Base-by-base conservation (phyloP, 2,888 invertebrate genomes). In the Agrotis puta region DNA sequence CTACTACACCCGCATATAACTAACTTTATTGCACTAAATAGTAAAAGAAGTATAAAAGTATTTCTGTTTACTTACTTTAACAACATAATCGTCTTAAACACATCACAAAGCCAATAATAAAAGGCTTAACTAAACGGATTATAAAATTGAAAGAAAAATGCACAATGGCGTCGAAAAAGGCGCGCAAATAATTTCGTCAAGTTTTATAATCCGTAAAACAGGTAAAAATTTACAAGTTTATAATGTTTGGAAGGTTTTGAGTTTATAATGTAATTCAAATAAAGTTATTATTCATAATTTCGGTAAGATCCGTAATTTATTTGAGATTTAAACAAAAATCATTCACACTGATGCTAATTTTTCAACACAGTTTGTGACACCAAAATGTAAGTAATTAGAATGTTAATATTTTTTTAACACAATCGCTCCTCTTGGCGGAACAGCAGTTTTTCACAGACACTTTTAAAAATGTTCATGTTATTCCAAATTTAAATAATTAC, bases 31-130 rank as follows among this genome's bases (percentile, higher is more conserved):
- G 0, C 18, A 48, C 5, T 43, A 48, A 62, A 72, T 0, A 43
- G 13, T 43, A 22, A 62, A 39, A 72, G 1, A 13, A 54, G 33
- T 27, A n/a, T 4, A 61, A 45, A 39, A 43, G 0, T 51, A 24
- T 14, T 48, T 14, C 5, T 56, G 27, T 45, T 54, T 56, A 76
- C 67, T 76, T 74, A 79, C 79, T 47, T 79, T 58, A 48, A 74
- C 20, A 48, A 16, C 51, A 57, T 61, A 64, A 74, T 51, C 45
- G 3, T 27, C 54, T 24, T 64, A 20, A 33, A 2, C 62, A 58
- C 27, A 33, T 2, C 79, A 58, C n/a, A n/a, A 27, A 22, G 22
- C 20, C 22, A 45, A 20, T n/a, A 71, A 39, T 6, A 24, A 33
- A 61, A 50, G 5, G 33, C 18, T 4, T 0, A 22, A 16, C 16